Base-by-base conservation (phyloP, 2,113 vertebrate species). In the Grus americana region DNA sequence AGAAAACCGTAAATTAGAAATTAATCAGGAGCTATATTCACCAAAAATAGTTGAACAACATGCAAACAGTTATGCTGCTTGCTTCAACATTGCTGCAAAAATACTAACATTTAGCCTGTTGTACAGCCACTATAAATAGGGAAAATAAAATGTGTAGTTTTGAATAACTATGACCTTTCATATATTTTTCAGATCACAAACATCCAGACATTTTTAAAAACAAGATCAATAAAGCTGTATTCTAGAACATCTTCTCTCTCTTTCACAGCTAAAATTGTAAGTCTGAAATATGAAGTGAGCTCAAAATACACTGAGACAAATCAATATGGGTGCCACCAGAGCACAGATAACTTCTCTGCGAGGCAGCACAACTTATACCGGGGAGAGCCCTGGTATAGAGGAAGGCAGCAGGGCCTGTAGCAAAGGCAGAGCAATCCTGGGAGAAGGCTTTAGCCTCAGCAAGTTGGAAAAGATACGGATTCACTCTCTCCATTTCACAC, bases 321-420 rank as follows among this genome's bases (percentile, higher is more conserved):
- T 80, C 54, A 68, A 57, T 38, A 55, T 0, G 4, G 1, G 47
- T 38, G 58, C 40, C 63, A 70, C 10, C 3, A 49, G 30, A 70
- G 44, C 49, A 34, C 15, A 44, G 62, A 11, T 8, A 55, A 44
- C 44, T 67, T 86, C n/a, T 38, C 22, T 14, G 32, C 75, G 55
- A 70, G 30, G 34, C 62, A 47, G n/a, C 27, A 38, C 12, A 7
- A 29, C 13, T 10, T 36, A 18, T 3, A 6, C 5, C 14, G 46
- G 29, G 16, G 30, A 67, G 16, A 66, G 17, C 17, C 78, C 30
- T 44, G 50, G 52, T 26, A 1, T 15, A 30, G 40, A 59, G 34
- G 47, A 38, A 47, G 5, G 34, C 36, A 47, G 42, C 0, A 1
- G 17, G 42, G 23, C 23, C 30, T 1, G 1, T 13, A 52, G 49